Conservation (phyloP, 2,888 invertebrate genomes). For the Tolmerus cingulatus region DNA sequence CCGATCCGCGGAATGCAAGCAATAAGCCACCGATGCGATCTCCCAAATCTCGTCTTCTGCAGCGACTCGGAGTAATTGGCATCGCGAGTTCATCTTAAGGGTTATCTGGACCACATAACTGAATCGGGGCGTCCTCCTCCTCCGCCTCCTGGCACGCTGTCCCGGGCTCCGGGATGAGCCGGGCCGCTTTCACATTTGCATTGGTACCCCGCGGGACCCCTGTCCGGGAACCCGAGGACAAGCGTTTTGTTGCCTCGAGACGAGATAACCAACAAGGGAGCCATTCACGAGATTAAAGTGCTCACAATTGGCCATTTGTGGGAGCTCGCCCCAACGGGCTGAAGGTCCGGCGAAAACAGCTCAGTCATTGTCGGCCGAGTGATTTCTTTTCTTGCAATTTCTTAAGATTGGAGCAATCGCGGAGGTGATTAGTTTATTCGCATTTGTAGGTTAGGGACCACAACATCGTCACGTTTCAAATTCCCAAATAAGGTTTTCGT, state of each 20-base stretch:
- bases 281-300: conserved; percentile 30
- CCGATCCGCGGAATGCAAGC: background rate
- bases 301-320: conserved; percentile 36
- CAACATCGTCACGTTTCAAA: background rate
- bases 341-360: background rate
- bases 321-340: background rate
- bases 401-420: conserved; percentile 18
- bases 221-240: background rate
- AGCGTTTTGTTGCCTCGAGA: conserved; percentile 16
- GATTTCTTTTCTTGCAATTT: conserved; percentile 22
- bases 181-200: background rate
- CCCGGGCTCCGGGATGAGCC: background rate
- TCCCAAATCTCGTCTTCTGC: background rate
- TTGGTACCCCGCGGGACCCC: background rate
- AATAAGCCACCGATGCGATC: background rate
- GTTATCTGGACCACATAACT: conserved; percentile 36
- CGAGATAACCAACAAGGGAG: conserved; percentile 24
- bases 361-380: background rate
- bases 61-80: conserved; percentile 20
- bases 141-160: background rate
- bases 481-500: too few relatives aligned
- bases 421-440: conserved; percentile 7
- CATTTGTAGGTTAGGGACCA: background rate
- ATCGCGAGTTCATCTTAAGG: conserved; percentile 33
- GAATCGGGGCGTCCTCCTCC: conserved; percentile 2